phyloP scores from a whole-genome alignment of 2,888 invertebrate species.

The Saturnia japonica region DNA sequence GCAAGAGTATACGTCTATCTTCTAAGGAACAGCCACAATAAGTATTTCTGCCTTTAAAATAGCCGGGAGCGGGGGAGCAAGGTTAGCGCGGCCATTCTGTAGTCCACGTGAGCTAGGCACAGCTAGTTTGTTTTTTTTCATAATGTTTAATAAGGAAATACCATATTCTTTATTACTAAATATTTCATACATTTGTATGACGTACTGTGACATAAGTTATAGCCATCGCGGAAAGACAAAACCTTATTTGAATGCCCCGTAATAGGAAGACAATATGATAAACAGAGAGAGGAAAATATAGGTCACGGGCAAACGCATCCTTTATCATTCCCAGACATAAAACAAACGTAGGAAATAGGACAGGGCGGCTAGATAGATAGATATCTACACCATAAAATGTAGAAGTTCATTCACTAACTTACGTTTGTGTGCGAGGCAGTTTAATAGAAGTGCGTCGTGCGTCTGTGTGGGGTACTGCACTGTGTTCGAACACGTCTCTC shows the following conservation, averaged over 20 bases:
- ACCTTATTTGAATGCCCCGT: neutral
- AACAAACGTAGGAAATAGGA: neutral
- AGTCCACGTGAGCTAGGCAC: too few relatives aligned
- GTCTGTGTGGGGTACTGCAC: constrained; percentile 31
- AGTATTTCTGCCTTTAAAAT: too few relatives aligned
- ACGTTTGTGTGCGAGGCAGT: constrained; percentile 11
- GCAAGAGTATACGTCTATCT: too few relatives aligned
- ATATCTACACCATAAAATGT: constrained; percentile 1
- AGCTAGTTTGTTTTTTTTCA: neutral
- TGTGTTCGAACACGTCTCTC: constrained; percentile 32
- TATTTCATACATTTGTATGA: neutral
- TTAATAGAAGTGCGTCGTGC: neutral
- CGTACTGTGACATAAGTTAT: neutral
- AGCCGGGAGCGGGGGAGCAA: too few relatives aligned
- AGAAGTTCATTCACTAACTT: constrained; percentile 22
- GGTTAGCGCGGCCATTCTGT: too few relatives aligned
- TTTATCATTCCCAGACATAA: neutral
- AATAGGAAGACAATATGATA: neutral
- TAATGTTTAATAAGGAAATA: neutral
- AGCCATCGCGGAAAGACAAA: neutral
- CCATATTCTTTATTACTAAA: neutral
- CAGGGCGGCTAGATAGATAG: neutral
- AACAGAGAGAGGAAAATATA: neutral
- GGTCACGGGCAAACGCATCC: neutral
- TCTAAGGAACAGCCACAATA: too few relatives aligned